Percentiles rank a stretch among this genome's conserved stretches.
Conservation (phyloP, 2,113 vertebrate species). For the Puntigrus tetrazona region DNA sequence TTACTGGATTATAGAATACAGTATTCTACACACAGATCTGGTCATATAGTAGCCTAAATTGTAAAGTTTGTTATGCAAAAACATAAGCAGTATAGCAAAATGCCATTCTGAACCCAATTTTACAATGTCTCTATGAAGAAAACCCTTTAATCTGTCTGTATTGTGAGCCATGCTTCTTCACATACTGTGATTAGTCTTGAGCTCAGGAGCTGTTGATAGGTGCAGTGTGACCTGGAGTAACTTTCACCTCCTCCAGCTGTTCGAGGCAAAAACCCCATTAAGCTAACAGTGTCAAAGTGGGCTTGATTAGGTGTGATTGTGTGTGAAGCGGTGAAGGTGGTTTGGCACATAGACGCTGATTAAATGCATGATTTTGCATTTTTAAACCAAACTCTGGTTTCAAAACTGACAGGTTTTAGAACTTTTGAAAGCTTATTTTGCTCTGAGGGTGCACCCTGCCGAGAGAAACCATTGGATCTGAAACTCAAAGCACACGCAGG, state of each 20-base stretch:
- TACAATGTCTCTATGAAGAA: neutral
- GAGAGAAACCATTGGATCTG: neutral
- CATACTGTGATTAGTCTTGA: neutral
- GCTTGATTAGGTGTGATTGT: constrained; percentile 4
- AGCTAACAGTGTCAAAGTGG: neutral
- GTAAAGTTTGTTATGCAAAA: neutral
- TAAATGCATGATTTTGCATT: constrained; percentile 5
- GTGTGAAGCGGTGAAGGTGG: neutral
- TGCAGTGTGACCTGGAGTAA: neutral
- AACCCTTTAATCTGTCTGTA: neutral
- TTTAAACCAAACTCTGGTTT: neutral
- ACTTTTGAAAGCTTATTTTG: constrained; percentile 25
- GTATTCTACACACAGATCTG: neutral
- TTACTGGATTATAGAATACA: too few relatives aligned
- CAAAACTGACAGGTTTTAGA: neutral
- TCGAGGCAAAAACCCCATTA: neutral
- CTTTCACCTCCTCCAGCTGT: constrained; percentile 13
- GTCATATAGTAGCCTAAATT: neutral
- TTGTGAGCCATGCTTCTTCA: neutral
- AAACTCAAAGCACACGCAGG: neutral
- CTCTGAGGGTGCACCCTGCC: neutral
- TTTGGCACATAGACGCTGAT: neutral
- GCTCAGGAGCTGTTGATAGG: neutral
- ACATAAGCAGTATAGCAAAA: neutral
- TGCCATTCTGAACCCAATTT: neutral